Conservation (phyloP, 2,113 vertebrate species). For the Thamnaconus septentrionalis region DNA sequence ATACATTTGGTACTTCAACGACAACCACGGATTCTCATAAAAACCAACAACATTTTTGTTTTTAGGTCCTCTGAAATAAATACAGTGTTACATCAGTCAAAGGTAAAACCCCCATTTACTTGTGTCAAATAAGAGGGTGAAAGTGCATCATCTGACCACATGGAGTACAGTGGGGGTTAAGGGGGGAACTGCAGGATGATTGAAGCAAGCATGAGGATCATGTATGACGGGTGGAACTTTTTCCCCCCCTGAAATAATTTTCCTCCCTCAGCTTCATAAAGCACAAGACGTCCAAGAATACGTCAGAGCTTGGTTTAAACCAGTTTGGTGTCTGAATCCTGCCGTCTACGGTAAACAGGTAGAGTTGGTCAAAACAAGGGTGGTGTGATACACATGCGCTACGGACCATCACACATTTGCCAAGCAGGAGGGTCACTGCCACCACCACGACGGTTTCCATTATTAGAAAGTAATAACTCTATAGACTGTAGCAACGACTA, state of each 20-base stretch:
- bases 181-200: slow-evolving; percentile 34
- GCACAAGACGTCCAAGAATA: no score
- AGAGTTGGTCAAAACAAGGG: no score
- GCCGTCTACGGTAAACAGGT: no score
- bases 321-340: neutral
- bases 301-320: neutral
- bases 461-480: no score
- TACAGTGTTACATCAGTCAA: slow-evolving; percentile 47
- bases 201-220: slow-evolving; percentile 30
- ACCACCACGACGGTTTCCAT: no score
- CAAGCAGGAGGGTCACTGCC: no score
- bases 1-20: slow-evolving; percentile 69
- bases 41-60: slow-evolving; percentile 40
- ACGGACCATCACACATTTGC: no score
- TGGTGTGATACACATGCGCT: no score
- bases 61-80: slow-evolving; percentile 62
- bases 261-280: no score
- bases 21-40: slow-evolving; percentile 63
- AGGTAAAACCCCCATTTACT: slow-evolving; percentile 43
- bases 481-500: no score
- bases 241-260: neutral
- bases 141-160: slow-evolving; percentile 61
- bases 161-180: no score
- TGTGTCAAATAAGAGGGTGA: slow-evolving; percentile 57
- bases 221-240: neutral